phyloP scores from a whole-genome alignment of 2,113 vertebrate species.

The Calyptomena viridis region DNA sequence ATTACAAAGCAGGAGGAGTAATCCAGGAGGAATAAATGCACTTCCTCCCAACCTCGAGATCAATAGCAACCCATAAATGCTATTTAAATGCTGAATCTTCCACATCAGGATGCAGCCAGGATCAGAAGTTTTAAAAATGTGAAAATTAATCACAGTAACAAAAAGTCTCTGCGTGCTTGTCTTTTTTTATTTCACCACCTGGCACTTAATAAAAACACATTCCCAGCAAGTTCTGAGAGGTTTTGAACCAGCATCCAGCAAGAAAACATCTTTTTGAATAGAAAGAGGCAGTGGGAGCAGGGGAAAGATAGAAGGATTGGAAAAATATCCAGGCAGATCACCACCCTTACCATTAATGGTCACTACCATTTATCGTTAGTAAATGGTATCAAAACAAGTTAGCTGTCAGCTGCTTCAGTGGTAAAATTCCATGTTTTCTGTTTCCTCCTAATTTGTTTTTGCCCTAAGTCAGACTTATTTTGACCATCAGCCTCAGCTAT shows the following conservation, averaged over 20 bases:
- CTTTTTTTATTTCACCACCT: slow-evolving; percentile 61
- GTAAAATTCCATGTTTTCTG: not conserved
- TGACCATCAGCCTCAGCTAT: not conserved
- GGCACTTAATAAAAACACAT: slow-evolving; percentile 53
- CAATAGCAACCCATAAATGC: not conserved
- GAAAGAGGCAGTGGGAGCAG: not conserved
- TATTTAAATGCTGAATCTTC: slow-evolving; percentile 34
- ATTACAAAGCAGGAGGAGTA: slow-evolving; percentile 10
- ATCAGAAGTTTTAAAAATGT: slow-evolving; percentile 8
- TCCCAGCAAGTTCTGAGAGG: not conserved
- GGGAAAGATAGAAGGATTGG: not conserved
- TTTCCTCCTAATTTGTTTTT: not conserved
- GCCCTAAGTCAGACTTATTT: not conserved
- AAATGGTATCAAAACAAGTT: not conserved
- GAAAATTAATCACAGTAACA: slow-evolving; percentile 62
- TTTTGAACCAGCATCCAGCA: not conserved
- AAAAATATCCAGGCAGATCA: not conserved
- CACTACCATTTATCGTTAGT: not conserved
- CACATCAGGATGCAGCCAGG: not conserved
- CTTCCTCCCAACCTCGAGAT: not conserved
- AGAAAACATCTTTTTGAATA: not conserved
- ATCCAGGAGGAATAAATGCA: slow-evolving; percentile 13
- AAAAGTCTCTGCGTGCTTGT: slow-evolving; percentile 57
- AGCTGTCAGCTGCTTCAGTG: not conserved
- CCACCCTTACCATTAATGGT: not conserved